phyloP scores from a whole-genome alignment of 2,797 vertebrate species.

The Anguilla obscura region DNA sequence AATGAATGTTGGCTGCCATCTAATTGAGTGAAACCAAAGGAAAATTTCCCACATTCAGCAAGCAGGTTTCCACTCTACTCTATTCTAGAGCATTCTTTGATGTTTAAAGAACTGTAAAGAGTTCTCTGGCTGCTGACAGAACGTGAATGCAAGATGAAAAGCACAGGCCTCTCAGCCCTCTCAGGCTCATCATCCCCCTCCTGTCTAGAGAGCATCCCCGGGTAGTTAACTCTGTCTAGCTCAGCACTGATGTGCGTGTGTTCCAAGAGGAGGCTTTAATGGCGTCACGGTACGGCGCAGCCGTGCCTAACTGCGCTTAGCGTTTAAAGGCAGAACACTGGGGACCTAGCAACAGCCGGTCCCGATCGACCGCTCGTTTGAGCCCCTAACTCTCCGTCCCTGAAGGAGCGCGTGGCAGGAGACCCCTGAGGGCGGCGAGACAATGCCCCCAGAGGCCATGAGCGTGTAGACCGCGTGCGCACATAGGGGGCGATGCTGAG shows the following conservation, averaged over 20 bases:
- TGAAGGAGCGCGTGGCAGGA: conserved; percentile 28
- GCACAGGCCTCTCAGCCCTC: not conserved
- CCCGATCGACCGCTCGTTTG: not conserved
- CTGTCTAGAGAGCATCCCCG: not conserved
- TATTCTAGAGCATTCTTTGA: not conserved
- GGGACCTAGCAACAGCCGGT: not conserved
- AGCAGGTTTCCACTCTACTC: not conserved
- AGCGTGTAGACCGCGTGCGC: not conserved
- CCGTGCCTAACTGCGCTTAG: not conserved
- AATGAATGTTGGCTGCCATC: not conserved
- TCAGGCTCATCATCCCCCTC: not conserved
- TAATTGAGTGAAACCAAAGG: not conserved
- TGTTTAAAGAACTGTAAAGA: not conserved
- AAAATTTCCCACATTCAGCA: not conserved
- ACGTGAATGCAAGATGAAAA: not conserved
- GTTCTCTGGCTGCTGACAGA: not conserved
- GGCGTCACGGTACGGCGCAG: not conserved
- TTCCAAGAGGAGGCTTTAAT: not conserved
- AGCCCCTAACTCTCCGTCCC: not conserved
- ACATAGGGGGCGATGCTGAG: not conserved
- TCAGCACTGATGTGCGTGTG: not conserved
- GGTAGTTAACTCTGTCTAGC: not conserved
- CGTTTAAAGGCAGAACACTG: not conserved
- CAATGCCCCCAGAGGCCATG: conserved; percentile 36
- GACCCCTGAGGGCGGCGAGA: conserved; percentile 53